Evolutionary conservation across 2,797 vertebrate species (phyloP), one percentile per base, ranked within the genome.

Genomic region (Phoeniculus purpureus): DNA sequence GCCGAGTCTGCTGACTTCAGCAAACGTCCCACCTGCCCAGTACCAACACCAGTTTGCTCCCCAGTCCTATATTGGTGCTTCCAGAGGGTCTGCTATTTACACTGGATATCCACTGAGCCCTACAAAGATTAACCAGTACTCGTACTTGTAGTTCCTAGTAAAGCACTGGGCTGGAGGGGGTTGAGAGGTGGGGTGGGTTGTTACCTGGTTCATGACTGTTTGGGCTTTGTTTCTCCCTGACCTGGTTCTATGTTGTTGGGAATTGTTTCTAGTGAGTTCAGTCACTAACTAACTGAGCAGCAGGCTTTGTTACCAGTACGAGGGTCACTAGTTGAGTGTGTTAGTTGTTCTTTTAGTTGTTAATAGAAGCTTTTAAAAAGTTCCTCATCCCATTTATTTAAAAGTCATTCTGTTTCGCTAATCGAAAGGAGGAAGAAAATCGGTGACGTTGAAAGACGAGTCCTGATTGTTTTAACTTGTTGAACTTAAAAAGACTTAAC

Each of bases 101-200:
- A 97, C 98, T 95, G 98, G 98, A 96, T 99, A 99, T 95, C 98
- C 98, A 85, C 98, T 99, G 82, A 99, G 99, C 96, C 99, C 99
- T 64, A 98, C 98, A 47, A 99, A 99, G 96, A 98, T 99, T 96
- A 98, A 98, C 98, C 99, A 99, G 97, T 99, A 98, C 95, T 98
- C 98, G 6, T 99, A 98, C 97, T 98, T 99, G 97, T 99, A 98
- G 97, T 85, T 92, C 66, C 78, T 61, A 6, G 51, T 23, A 66
- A 72, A 85, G 89, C 92, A 45, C 92, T 87, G 89, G 91, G 56
- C 27, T 91, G 96, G 94, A 95, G 91, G 34, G 95, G 77, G 85
- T 96, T 93, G n/a, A n/a, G n/a, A n/a, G n/a, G n/a, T n/a, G 95
- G 84, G 94, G 93, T 95, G 95, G 94, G 86, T 72, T 75, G 87